Evolutionary conservation across 2,888 invertebrate genomes (phyloP).

Genomic region (Liodrosophila aerea): DNA sequence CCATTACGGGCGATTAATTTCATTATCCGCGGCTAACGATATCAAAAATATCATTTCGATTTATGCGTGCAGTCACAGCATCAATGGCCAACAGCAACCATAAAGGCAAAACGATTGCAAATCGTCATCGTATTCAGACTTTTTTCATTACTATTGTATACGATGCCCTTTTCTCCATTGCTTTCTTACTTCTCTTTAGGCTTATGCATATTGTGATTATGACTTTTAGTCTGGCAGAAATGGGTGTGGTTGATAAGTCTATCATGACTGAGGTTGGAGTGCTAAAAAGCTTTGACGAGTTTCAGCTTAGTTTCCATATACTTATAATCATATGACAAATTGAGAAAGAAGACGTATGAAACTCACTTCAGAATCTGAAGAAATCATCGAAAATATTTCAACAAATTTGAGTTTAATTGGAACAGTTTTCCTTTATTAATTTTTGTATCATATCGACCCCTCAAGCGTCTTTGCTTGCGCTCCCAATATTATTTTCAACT

Average conservation of each 20-base stretch:
- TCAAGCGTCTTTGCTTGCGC: too few relatives aligned
- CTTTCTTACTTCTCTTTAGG: constrained; percentile 9
- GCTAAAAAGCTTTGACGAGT: too few relatives aligned
- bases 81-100: constrained; percentile 23
- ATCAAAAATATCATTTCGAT: constrained; percentile 71
- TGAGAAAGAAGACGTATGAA: too few relatives aligned
- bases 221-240: constrained; percentile 41
- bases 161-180: neutral
- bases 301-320: too few relatives aligned
- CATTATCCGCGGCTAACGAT: constrained; percentile 68
- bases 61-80: constrained; percentile 63
- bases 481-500: too few relatives aligned
- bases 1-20: constrained; percentile 78
- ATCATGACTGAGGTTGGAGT: constrained; percentile 10
- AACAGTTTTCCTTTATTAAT: too few relatives aligned
- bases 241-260: constrained; percentile 45
- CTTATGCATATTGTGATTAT: constrained; percentile 25
- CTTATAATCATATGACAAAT: too few relatives aligned
- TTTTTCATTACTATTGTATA: constrained; percentile 12
- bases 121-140: constrained; percentile 40
- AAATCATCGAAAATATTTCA: too few relatives aligned
- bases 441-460: too few relatives aligned
- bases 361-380: too few relatives aligned
- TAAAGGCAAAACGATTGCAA: constrained; percentile 58
- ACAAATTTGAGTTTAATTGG: too few relatives aligned